A percentile compares a stretch with the other conserved stretches of the same genome.
Evolutionary conservation across 2,797 vertebrate genomes (phyloP).

Genomic region (Liasis olivaceus): DNA sequence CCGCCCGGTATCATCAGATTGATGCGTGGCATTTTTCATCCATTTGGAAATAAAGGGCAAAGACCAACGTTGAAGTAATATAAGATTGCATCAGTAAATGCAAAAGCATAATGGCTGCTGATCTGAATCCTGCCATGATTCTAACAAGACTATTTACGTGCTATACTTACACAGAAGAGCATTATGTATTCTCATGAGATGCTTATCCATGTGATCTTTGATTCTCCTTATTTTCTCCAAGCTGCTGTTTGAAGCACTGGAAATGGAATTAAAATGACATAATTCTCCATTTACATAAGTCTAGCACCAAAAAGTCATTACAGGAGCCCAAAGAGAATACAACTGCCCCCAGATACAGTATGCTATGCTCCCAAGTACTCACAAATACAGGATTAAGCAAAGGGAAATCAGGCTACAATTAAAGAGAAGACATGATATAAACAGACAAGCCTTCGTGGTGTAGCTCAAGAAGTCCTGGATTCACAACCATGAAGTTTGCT

Average conservation of each 20-base stretch:
- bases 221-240: neutral
- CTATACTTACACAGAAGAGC: neutral
- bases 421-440: neutral
- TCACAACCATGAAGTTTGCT: neutral
- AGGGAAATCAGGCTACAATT: neutral
- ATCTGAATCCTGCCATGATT: neutral
- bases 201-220: neutral
- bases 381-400: neutral
- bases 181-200: neutral
- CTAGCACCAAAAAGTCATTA: neutral
- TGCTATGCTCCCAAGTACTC: neutral
- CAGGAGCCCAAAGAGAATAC: neutral
- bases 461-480: neutral
- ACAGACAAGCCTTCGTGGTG: neutral
- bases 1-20: neutral
- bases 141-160: neutral
- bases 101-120: conserved; percentile 2
- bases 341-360: neutral
- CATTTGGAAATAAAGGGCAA: neutral
- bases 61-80: neutral
- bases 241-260: neutral
- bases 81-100: neutral
- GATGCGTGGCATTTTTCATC: neutral
- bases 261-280: neutral
- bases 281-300: neutral